phyloP scores from a whole-genome alignment of 2,113 vertebrate species.

The Oryzias celebensis region DNA sequence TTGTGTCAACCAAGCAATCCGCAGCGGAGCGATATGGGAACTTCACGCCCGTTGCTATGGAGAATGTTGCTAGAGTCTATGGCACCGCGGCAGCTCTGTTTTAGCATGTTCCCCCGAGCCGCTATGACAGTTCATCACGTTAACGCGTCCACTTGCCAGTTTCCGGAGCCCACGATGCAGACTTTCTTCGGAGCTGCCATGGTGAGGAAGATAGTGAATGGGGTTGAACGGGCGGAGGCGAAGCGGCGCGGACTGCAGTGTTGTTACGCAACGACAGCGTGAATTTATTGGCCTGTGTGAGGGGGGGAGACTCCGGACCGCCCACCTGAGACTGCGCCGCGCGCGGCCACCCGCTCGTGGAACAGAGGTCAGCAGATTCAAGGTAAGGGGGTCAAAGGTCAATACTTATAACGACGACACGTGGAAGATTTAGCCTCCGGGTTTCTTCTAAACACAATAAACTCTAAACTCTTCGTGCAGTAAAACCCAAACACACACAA shows the following conservation, averaged over 20 bases:
- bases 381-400: slow-evolving; percentile 41
- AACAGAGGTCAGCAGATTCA: slow-evolving; percentile 30
- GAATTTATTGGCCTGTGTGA: slow-evolving; percentile 57
- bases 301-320: slow-evolving; percentile 47
- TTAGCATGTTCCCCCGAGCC: not conserved
- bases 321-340: slow-evolving; percentile 30
- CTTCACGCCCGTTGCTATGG: not conserved
- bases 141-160: slow-evolving; percentile 82
- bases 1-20: too few relatives aligned
- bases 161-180: slow-evolving; percentile 94
- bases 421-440: not conserved
- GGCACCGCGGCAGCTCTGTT: not conserved
- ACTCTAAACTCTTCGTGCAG: too few relatives aligned
- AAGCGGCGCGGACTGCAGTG: slow-evolving; percentile 12
- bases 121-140: not conserved
- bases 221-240: not conserved
- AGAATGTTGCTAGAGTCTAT: slow-evolving; percentile 15
- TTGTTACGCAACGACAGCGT: slow-evolving; percentile 42
- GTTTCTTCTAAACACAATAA: too few relatives aligned
- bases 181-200: slow-evolving; percentile 83
- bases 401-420: not conserved
- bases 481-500: too few relatives aligned
- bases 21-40: not conserved
- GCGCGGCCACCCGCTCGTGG: slow-evolving; percentile 13
- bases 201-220: slow-evolving; percentile 5